These are phyloP conservation scores for Gryllus bimaculatus DNA, from an alignment of 1,140 invertebrate species.

Conservation along the genomic window DNA sequence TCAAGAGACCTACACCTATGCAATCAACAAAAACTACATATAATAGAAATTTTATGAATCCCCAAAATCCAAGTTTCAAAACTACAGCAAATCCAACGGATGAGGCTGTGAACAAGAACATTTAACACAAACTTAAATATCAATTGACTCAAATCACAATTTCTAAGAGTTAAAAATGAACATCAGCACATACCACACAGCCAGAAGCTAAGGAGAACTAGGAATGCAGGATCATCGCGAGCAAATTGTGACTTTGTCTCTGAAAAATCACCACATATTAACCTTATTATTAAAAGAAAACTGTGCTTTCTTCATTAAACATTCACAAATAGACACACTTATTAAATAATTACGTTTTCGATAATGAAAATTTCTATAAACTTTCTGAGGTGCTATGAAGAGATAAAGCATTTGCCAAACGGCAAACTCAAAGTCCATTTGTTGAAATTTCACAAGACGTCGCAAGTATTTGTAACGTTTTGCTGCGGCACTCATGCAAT, in stretches of 20 bases:
- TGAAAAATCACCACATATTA: conserved; percentile 38
- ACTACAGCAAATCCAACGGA: conserved; percentile 83
- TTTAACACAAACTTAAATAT: conserved; percentile 13
- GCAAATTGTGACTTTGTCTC: conserved; percentile 98
- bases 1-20: conserved; percentile 74
- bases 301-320: background rate
- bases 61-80: conserved; percentile 60
- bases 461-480: conserved; percentile 90
- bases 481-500: conserved; percentile 73
- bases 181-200: conserved; percentile 60
- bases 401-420: conserved; percentile 98
- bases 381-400: conserved; percentile 91
- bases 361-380: conserved; percentile 96
- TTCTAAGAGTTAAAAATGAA: background rate
- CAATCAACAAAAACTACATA: conserved; percentile 94
- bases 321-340: background rate
- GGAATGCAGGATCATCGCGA: conserved; percentile 96
- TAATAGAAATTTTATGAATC: conserved; percentile 78
- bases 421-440: conserved; percentile 99
- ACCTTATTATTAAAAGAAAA: background rate
- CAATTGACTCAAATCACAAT: conserved; percentile 7
- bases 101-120: conserved; percentile 55
- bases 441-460: conserved; percentile 84
- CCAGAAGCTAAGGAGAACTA: conserved; percentile 84
- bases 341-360: conserved; percentile 70